Evolutionary conservation across 2,888 invertebrate species (phyloP).

Genomic region (Eupithecia dodoneata): DNA sequence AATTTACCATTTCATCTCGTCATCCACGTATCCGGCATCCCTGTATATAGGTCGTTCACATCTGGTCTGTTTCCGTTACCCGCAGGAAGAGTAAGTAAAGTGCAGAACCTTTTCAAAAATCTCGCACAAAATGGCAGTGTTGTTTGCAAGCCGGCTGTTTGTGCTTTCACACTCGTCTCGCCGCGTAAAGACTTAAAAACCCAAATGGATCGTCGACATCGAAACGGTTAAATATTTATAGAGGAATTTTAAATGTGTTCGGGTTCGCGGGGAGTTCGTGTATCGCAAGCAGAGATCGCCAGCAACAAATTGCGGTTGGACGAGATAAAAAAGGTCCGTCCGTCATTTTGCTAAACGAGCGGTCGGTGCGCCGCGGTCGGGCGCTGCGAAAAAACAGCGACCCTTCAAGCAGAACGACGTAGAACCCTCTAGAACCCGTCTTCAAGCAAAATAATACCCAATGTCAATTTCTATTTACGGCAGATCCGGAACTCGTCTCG

Average conservation of each 20-base stretch:
- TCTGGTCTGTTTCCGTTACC: constrained; percentile 1
- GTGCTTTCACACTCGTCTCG: constrained; percentile 14
- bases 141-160: constrained; percentile 6
- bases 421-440: constrained; percentile 13
- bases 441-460: constrained; percentile 68
- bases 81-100: constrained; percentile 2
- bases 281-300: constrained; percentile 76
- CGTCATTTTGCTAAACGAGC: constrained; percentile 82
- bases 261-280: constrained; percentile 61
- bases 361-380: constrained; percentile 57
- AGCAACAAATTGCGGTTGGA: constrained; percentile 80
- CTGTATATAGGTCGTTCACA: neutral
- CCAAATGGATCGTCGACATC: constrained; percentile 59
- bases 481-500: constrained; percentile 49
- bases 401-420: constrained; percentile 20
- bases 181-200: constrained; percentile 46
- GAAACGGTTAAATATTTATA: constrained; percentile 68
- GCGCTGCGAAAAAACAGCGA: constrained; percentile 65
- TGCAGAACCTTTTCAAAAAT: constrained; percentile 12
- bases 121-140: constrained; percentile 11
- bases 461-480: constrained; percentile 69
- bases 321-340: constrained; percentile 82
- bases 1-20: neutral
- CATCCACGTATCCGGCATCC: neutral
- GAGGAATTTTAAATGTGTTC: constrained; percentile 72